A percentile compares a stretch with the other conserved stretches of the same genome.
Evolutionary conservation across 2,888 invertebrate genomes (phyloP).

Genomic region (Drosophila setosimentum): DNA sequence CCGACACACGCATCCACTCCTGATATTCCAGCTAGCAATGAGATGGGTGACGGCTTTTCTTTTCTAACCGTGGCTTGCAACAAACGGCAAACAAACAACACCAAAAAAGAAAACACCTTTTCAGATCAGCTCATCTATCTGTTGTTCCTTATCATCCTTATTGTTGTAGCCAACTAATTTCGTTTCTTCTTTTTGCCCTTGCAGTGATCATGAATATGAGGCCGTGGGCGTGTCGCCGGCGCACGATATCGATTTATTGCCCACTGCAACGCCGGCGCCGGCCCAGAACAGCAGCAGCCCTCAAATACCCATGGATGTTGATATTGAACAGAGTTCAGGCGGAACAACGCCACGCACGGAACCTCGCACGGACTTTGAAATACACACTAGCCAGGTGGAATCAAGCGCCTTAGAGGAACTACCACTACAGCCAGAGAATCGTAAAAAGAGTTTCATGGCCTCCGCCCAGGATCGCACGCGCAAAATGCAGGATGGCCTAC

Average conservation of each 20-base stretch:
- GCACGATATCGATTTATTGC: slow-evolving; percentile 45
- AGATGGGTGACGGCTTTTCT: slow-evolving; percentile 66
- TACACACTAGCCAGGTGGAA: slow-evolving; percentile 89
- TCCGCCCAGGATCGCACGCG: slow-evolving; percentile 86
- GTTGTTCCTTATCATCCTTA: not conserved
- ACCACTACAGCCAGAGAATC: slow-evolving; percentile 87
- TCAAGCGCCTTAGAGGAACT: slow-evolving; percentile 89
- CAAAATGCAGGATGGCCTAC: slow-evolving; percentile 89
- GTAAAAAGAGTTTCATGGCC: slow-evolving; percentile 86
- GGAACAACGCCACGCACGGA: slow-evolving; percentile 86
- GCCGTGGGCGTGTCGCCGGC: slow-evolving; percentile 90
- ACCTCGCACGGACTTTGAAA: slow-evolving; percentile 89
- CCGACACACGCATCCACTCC: slow-evolving; percentile 47
- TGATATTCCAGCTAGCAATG: slow-evolving; percentile 30
- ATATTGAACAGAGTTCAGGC: slow-evolving; percentile 86
- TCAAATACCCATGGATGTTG: slow-evolving; percentile 67
- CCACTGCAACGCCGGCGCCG: slow-evolving; percentile 58
- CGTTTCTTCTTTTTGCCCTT: slow-evolving; percentile 80
- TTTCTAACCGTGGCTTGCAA: slow-evolving; percentile 67
- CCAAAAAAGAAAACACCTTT: not conserved
- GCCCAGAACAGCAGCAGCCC: slow-evolving; percentile 40
- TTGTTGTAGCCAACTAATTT: not conserved
- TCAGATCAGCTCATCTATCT: slow-evolving; percentile 26
- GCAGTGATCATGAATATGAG: slow-evolving; percentile 97
- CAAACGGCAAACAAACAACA: slow-evolving; percentile 29